A percentile compares a stretch with the other conserved stretches of the same genome.
Evolutionary conservation across 2,113 vertebrate species (phyloP).

Genomic region (Triplophysa dalaica): DNA sequence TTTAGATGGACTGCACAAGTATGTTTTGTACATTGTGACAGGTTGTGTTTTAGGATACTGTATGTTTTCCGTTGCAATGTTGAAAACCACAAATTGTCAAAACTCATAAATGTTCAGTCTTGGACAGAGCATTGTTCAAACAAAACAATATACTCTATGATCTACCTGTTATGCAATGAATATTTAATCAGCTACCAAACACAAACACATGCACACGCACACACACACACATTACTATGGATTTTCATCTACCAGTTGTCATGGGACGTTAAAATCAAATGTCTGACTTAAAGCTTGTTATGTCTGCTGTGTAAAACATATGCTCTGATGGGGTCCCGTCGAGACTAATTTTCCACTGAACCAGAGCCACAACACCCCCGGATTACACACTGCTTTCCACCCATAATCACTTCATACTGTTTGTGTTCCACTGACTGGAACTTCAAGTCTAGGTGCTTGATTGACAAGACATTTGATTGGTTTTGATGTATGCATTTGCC

Average conservation of each 20-base stretch:
- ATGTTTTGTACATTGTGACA: not conserved
- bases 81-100: not conserved
- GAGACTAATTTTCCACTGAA: conserved; percentile 62
- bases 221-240: not conserved
- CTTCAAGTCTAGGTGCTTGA: conserved; percentile 33
- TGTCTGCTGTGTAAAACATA: conserved; percentile 52
- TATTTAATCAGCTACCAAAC: not conserved
- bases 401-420: not conserved
- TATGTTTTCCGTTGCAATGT: too few species aligned
- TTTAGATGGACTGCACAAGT: too few species aligned
- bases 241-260: not conserved
- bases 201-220: not conserved
- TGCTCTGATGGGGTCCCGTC: conserved; percentile 48
- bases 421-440: conserved; percentile 23
- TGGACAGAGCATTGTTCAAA: not conserved
- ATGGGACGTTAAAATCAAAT: conserved; percentile 46
- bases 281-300: conserved; percentile 55
- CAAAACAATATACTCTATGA: not conserved
- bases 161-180: not conserved
- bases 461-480: too few species aligned
- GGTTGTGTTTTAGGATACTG: not conserved
- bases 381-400: conserved; percentile 39
- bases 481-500: conserved; percentile 62
- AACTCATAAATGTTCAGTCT: not conserved
- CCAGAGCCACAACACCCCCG: conserved; percentile 45